These are phyloP conservation scores for Euclidia mi DNA, from an alignment of 2,888 invertebrate genomes.

Conservation along the genomic window DNA sequence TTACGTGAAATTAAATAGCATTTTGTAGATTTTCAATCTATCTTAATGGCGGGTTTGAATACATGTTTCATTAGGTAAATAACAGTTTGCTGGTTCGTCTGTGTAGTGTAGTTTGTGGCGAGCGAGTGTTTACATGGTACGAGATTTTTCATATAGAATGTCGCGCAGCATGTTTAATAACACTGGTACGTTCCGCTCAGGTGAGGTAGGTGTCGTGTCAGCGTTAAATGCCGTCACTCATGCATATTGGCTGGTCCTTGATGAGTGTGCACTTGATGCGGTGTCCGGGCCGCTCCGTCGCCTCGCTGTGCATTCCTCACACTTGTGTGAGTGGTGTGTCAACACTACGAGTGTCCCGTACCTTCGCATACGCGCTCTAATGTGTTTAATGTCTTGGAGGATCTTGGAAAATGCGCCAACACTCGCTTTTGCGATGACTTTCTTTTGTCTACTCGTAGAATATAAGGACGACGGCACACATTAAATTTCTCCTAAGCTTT, in stretches of 20 bases:
- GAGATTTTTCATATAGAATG: not conserved
- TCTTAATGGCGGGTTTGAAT: constrained; percentile 28
- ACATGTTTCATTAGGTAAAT: constrained; percentile 31
- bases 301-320: constrained; percentile 27
- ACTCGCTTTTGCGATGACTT: constrained; percentile 27
- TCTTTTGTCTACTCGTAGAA: constrained; percentile 21
- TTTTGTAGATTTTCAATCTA: constrained; percentile 43
- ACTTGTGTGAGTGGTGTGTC: constrained; percentile 62
- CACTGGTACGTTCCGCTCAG: constrained; percentile 22
- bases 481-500: constrained; percentile 2
- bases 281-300: constrained; percentile 34
- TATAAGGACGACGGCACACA: constrained; percentile 15
- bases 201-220: constrained; percentile 31
- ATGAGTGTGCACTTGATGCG: constrained; percentile 46
- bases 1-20: constrained; percentile 51
- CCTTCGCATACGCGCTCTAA: constrained; percentile 33
- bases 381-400: constrained; percentile 37
- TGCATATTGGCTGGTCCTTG: constrained; percentile 45
- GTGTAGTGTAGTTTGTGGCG: not conserved
- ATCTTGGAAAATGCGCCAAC: constrained; percentile 13
- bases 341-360: constrained; percentile 51
- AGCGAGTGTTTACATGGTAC: not conserved
- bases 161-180: not conserved
- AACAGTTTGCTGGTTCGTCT: not conserved
- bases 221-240: constrained; percentile 37